Evolutionary conservation across 2,113 vertebrate genomes (phyloP).

Genomic region (Talpa occidentalis): DNA sequence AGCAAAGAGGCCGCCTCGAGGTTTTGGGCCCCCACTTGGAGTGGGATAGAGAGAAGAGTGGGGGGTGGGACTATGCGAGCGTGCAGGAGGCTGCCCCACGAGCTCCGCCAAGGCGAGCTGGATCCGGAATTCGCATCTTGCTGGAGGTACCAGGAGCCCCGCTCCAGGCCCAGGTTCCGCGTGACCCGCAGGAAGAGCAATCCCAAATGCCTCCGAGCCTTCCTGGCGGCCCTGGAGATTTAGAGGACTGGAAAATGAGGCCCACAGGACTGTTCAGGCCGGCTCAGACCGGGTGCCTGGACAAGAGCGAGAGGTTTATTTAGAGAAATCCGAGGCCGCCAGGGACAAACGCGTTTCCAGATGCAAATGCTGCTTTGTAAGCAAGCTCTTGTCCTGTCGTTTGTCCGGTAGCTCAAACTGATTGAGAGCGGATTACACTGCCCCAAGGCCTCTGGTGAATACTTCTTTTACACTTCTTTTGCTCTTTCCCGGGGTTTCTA

Average conservation of each 20-base stretch:
- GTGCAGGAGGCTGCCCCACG: fast-evolving
- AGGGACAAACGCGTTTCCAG: background rate
- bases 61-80: fast-evolving
- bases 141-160: fast-evolving
- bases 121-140: background rate
- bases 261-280: background rate
- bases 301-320: background rate
- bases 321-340: background rate
- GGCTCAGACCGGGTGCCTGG: fast-evolving
- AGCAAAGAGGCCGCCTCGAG: background rate
- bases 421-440: background rate
- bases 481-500: background rate
- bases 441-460: background rate
- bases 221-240: background rate
- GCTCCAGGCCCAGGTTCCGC: background rate
- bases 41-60: background rate
- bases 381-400: background rate
- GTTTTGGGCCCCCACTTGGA: background rate
- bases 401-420: background rate
- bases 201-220: fast-evolving
- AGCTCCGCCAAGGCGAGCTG: fast-evolving
- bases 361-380: background rate
- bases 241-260: background rate
- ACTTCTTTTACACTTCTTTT: background rate
- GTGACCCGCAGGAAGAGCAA: background rate